Percentiles rank a stretch among this genome's conserved stretches.
Conservation (phyloP, 2,113 vertebrate genomes). For the Martes martes region DNA sequence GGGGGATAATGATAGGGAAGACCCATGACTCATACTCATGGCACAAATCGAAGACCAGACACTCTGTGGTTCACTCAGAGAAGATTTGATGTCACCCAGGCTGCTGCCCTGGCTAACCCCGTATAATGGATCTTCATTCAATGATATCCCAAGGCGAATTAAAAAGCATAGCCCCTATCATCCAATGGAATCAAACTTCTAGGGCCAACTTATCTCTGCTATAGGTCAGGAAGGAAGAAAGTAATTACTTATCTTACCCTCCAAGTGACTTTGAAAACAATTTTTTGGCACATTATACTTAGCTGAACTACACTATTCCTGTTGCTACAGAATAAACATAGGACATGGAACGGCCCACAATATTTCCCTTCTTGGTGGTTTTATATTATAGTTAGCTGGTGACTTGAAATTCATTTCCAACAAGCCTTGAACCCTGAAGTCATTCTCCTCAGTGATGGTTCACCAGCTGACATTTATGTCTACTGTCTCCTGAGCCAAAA, state of each 20-base stretch:
- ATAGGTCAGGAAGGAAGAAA: background rate
- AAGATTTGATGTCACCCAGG: background rate
- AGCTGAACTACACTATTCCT: background rate
- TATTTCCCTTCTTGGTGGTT: background rate
- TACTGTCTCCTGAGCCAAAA: slow-evolving; percentile 33
- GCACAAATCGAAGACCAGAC: background rate
- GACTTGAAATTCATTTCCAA: background rate
- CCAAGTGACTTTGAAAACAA: slow-evolving; percentile 12
- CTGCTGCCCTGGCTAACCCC: background rate
- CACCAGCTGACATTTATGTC: slow-evolving; percentile 46
- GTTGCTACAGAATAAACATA: background rate
- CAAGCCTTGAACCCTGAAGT: slow-evolving; percentile 12
- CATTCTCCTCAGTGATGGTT: background rate
- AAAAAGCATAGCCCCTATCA: background rate
- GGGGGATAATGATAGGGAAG: background rate
- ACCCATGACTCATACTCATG: background rate
- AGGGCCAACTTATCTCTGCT: background rate
- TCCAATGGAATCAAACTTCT: background rate
- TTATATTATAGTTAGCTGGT: background rate
- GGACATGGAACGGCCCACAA: background rate
- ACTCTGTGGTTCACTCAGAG: background rate
- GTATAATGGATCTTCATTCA: background rate
- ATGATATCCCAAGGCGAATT: background rate
- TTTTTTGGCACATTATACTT: background rate
- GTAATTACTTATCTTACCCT: background rate